Percentiles rank a stretch among this genome's conserved stretches.
These are phyloP conservation scores for Gymnothorax reevesii DNA, from an alignment of 2,797 vertebrate genomes.

Conservation along the genomic window DNA sequence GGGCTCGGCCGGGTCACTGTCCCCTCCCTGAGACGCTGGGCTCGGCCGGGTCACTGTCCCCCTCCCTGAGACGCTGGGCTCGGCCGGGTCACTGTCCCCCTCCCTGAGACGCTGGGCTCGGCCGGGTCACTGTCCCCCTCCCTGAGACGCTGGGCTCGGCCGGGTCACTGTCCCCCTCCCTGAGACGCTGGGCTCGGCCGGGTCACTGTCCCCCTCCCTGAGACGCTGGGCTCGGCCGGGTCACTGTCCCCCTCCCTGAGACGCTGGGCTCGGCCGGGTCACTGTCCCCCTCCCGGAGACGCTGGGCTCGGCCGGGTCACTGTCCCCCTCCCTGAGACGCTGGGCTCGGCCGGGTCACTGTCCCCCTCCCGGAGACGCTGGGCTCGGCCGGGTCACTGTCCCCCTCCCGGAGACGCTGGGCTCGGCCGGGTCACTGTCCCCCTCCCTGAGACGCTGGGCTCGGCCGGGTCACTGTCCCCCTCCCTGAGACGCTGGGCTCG, in stretches of 20 bases:
- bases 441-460: too few species aligned
- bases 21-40: too few species aligned
- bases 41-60: too few species aligned
- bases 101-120: constrained; percentile 20
- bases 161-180: constrained; percentile 25
- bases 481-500: constrained; percentile 36
- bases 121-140: constrained; percentile 30
- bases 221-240: too few species aligned
- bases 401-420: background rate
- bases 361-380: constrained; percentile 21
- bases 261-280: constrained; percentile 47
- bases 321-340: too few species aligned
- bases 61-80: background rate
- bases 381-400: constrained; percentile 50
- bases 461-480: background rate
- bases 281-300: constrained; percentile 30
- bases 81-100: constrained; percentile 32
- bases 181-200: constrained; percentile 29
- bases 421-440: too few species aligned
- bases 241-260: constrained; percentile 12
- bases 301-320: too few species aligned
- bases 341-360: too few species aligned
- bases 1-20: too few species aligned
- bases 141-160: constrained; percentile 26
- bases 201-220: constrained; percentile 23